These are phyloP conservation scores for Leptothorax acervorum DNA, from an alignment of 2,888 invertebrate species.

Conservation along the genomic window DNA sequence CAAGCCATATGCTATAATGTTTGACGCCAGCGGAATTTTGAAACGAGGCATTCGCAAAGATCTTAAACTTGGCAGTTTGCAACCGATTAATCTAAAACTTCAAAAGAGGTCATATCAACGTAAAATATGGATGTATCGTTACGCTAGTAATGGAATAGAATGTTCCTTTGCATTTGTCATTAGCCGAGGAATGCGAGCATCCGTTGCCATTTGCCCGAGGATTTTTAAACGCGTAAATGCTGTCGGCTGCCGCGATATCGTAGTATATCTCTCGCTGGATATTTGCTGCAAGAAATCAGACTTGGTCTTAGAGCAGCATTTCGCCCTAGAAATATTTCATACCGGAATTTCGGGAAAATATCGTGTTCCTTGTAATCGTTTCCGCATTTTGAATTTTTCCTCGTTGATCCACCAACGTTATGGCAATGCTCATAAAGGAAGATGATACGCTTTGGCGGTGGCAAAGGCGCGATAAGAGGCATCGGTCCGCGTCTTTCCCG, in stretches of 20 bases:
- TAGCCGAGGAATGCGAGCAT: background rate
- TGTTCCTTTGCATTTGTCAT: background rate
- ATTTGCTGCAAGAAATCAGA: conserved; percentile 22
- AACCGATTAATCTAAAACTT: conserved; percentile 32
- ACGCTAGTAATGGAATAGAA: background rate
- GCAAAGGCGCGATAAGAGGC: background rate
- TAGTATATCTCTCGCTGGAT: background rate
- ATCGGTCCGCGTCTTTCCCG: background rate
- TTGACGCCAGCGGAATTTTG: conserved; percentile 37
- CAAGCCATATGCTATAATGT: conserved; percentile 3
- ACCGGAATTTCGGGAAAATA: background rate
- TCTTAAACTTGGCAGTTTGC: conserved; percentile 15
- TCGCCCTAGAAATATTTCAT: conserved; percentile 35
- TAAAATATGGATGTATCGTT: background rate
- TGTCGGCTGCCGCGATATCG: background rate
- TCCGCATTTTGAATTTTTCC: conserved; percentile 31
- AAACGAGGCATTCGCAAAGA: background rate
- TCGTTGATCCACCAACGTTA: conserved; percentile 16
- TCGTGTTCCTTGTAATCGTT: background rate
- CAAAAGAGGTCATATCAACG: background rate
- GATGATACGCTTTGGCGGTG: background rate
- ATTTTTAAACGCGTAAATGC: background rate
- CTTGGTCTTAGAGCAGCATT: conserved; percentile 16
- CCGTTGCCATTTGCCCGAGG: background rate
- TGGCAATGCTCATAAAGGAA: background rate